phyloP scores from a whole-genome alignment of 2,113 vertebrate species.

The Eidolon helvum region DNA sequence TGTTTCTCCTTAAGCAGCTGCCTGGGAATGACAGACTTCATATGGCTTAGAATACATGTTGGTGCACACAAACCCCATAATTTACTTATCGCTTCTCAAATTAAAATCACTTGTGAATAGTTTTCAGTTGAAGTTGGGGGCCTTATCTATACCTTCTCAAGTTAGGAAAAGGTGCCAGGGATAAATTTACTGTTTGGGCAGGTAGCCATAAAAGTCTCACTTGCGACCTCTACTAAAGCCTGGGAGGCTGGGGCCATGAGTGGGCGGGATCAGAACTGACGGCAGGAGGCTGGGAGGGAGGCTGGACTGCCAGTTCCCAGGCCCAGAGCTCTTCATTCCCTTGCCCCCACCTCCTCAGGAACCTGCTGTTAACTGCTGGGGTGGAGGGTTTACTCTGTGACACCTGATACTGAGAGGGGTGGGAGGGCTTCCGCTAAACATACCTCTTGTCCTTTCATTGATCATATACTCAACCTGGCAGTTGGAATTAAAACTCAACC shows the following conservation, averaged over 20 bases:
- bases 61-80: constrained; percentile 43
- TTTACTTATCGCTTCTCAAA: constrained; percentile 60
- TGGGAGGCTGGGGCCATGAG: not conserved
- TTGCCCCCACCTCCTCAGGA: not conserved
- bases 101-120: constrained; percentile 50
- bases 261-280: not conserved
- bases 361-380: not conserved
- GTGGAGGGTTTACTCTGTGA: not conserved
- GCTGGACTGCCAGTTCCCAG: not conserved
- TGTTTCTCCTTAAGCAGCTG: constrained; percentile 85
- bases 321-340: not conserved
- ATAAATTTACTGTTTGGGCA: not conserved
- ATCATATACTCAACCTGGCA: not conserved
- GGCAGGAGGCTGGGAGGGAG: not conserved
- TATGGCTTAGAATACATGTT: constrained; percentile 73
- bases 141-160: not conserved
- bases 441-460: not conserved
- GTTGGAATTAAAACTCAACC: not conserved
- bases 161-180: not conserved
- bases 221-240: not conserved
- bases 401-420: not conserved
- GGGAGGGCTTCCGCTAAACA: not conserved
- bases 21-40: constrained; percentile 79
- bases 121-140: not conserved
- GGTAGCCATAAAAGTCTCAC: not conserved